Conservation (phyloP, 2,113 vertebrate species). For the Apteryx mantelli region DNA sequence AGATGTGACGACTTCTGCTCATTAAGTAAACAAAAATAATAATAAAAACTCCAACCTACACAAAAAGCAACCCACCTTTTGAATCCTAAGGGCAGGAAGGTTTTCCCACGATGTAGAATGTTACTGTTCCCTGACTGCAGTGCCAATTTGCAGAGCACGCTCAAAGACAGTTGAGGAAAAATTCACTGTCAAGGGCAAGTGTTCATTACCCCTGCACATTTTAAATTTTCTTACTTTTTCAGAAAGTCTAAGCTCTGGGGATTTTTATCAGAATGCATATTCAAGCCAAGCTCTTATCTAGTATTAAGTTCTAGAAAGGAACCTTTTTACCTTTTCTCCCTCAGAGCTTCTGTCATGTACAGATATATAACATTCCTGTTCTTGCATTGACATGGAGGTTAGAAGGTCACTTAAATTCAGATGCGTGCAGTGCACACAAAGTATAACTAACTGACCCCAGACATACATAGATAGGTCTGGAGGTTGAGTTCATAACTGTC, state of each 20-base stretch:
- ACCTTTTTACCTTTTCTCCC: background rate
- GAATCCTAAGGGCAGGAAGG: background rate
- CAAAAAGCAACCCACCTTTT: background rate
- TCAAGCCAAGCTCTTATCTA: background rate
- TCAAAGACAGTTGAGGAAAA: background rate
- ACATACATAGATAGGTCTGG: background rate
- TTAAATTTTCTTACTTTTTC: background rate
- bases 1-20: background rate
- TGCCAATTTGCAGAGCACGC: background rate
- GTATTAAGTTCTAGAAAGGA: background rate
- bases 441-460: background rate
- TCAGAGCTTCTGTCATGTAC: background rate
- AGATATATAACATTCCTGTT: background rate
- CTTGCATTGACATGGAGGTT: background rate
- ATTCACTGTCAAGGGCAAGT: rapidly evolving
- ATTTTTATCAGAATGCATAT: background rate
- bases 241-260: background rate
- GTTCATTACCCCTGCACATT: background rate
- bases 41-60: background rate
- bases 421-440: background rate
- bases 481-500: background rate
- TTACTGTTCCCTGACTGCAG: background rate
- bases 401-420: background rate
- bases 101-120: background rate
- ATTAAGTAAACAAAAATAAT: background rate